Evolutionary conservation across 2,888 invertebrate species (phyloP).

Genomic region (Bombyx huttoni): DNA sequence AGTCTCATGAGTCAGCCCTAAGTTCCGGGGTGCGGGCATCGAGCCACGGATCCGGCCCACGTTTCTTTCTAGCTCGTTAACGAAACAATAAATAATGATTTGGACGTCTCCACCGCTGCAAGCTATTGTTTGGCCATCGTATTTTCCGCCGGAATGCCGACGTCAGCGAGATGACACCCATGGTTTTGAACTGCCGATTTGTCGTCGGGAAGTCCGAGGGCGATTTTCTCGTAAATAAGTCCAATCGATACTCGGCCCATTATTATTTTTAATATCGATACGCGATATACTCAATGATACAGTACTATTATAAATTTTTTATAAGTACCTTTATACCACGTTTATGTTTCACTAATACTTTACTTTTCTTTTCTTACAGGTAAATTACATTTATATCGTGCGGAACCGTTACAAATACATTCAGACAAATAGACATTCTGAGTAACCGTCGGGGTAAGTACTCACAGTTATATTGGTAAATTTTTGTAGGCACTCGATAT

Average conservation of each 20-base stretch:
- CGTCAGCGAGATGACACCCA: conserved; percentile 26
- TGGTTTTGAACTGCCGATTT: conserved; percentile 29
- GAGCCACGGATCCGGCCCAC: conserved; percentile 34
- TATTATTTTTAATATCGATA: background rate
- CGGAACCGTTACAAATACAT: background rate
- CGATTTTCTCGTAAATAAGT: background rate
- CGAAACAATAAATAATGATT: conserved; percentile 67
- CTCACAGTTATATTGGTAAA: background rate
- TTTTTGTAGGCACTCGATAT: background rate
- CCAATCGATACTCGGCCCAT: background rate
- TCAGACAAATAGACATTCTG: background rate
- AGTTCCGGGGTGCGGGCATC: conserved; percentile 24
- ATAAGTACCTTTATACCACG: too few species aligned
- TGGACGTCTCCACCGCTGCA: conserved; percentile 43
- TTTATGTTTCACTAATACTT: conserved; percentile 2
- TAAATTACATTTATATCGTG: conserved; percentile 6
- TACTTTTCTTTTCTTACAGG: conserved; percentile 16
- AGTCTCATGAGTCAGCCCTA: conserved; percentile 26
- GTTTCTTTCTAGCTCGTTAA: conserved; percentile 56
- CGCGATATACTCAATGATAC: background rate
- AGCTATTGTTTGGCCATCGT: conserved; percentile 48
- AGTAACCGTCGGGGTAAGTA: background rate
- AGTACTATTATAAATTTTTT: too few species aligned
- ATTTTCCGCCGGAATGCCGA: conserved; percentile 37
- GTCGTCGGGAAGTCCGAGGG: conserved; percentile 26